These are phyloP conservation scores for Mellivora capensis DNA, from an alignment of 2,113 vertebrate species.

Conservation along the genomic window DNA sequence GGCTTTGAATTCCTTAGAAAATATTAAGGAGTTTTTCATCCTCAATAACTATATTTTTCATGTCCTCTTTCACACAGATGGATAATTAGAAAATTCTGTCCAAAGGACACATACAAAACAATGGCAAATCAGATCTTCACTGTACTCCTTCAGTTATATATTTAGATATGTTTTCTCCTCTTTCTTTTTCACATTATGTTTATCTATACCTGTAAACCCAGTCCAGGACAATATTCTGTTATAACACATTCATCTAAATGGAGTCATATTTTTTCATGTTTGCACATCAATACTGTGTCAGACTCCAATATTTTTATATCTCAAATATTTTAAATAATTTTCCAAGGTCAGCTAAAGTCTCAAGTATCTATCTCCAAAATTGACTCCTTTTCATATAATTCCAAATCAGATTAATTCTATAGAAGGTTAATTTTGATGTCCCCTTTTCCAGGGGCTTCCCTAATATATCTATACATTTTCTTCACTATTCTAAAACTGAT, in stretches of 20 bases:
- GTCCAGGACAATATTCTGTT: neutral
- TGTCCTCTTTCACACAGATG: neutral
- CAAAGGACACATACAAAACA: neutral
- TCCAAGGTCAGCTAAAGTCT: neutral
- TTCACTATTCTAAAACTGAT: neutral
- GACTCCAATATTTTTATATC: neutral
- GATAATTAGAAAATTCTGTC: neutral
- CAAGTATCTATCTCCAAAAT: neutral
- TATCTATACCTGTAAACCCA: neutral
- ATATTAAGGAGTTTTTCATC: neutral
- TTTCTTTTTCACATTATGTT: neutral
- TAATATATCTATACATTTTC: neutral
- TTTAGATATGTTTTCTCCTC: neutral
- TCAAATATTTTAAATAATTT: conserved; percentile 11
- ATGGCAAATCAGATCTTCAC: neutral
- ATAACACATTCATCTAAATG: neutral
- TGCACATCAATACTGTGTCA: neutral
- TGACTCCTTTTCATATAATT: neutral
- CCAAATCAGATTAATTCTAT: neutral
- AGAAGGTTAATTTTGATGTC: neutral
- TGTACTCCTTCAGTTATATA: neutral
- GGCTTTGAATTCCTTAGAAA: neutral
- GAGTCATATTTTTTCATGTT: neutral
- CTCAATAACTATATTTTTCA: neutral
- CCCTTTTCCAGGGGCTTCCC: neutral